Conservation (phyloP, 2,113 vertebrate species). For the Dasyurus viverrinus region DNA sequence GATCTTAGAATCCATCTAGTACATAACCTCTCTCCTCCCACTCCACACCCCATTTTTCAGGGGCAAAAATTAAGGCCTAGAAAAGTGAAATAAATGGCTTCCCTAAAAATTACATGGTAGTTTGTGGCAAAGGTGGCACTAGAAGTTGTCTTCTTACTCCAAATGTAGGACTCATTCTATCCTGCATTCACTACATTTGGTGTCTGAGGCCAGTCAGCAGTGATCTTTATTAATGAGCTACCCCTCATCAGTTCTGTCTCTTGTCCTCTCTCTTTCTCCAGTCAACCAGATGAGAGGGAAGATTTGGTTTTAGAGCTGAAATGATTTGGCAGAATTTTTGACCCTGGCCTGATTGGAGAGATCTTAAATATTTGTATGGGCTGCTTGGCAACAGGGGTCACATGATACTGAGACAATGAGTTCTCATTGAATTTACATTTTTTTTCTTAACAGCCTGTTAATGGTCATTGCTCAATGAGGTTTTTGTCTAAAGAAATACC, state of each 20-base stretch:
- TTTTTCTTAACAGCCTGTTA: slow-evolving; percentile 51
- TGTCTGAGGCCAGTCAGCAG: not conserved
- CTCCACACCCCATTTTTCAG: not conserved
- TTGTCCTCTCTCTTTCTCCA: not conserved
- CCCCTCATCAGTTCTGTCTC: not conserved
- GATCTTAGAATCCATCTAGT: not conserved
- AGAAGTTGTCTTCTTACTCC: not conserved
- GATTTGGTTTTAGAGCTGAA: not conserved
- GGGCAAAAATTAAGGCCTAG: not conserved
- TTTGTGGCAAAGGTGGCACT: not conserved
- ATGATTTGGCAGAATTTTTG: not conserved
- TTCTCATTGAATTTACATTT: slow-evolving; percentile 75
- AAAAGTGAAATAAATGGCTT: not conserved
- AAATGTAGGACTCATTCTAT: not conserved
- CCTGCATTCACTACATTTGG: not conserved
- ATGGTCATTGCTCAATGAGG: slow-evolving; percentile 59
- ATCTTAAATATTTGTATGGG: slow-evolving; percentile 82
- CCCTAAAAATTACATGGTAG: not conserved
- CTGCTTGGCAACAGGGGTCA: slow-evolving; percentile 71
- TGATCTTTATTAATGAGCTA: not conserved
- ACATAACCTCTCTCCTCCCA: not conserved
- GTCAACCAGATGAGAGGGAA: too few species aligned
- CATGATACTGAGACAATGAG: slow-evolving; percentile 80
- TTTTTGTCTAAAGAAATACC: slow-evolving; percentile 61
- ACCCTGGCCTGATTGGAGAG: slow-evolving; percentile 55